Conservation (phyloP, 1,140 invertebrate species). For the Cyclargus thomasi region DNA sequence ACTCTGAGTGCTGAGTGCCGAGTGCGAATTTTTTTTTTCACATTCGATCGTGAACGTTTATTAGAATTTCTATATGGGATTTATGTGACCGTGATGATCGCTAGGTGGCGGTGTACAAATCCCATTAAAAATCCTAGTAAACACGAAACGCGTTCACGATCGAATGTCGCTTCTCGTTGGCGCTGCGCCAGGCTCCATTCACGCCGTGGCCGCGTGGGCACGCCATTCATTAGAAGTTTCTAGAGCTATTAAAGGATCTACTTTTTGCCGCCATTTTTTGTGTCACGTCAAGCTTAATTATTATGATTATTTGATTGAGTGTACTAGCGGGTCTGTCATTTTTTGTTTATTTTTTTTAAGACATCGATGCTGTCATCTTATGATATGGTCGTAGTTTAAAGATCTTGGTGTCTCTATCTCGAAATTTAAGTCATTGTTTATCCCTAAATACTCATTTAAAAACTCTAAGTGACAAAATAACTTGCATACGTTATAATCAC, state of each 20-base stretch:
- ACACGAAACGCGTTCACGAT: too few species aligned
- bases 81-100: too few species aligned
- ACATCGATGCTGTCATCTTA: background rate
- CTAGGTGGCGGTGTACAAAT: too few species aligned
- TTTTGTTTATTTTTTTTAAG: background rate
- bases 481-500: too few species aligned
- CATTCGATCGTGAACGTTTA: too few species aligned
- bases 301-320: background rate
- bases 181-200: slow-evolving; percentile 42
- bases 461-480: too few species aligned
- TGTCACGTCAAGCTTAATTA: background rate
- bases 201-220: slow-evolving; percentile 28
- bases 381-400: background rate
- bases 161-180: slow-evolving; percentile 27
- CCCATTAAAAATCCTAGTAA: too few species aligned
- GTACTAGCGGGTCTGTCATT: background rate
- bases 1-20: slow-evolving; percentile 45
- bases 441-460: too few species aligned
- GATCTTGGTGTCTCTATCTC: background rate
- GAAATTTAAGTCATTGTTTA: too few species aligned
- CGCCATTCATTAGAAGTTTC: slow-evolving; percentile 39
- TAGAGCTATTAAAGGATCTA: slow-evolving; percentile 18
- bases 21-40: too few species aligned
- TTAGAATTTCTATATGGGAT: too few species aligned
- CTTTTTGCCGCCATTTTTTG: too few species aligned